These are phyloP conservation scores for Chloroceryle inda DNA, from an alignment of 2,797 vertebrate genomes.

Conservation along the genomic window DNA sequence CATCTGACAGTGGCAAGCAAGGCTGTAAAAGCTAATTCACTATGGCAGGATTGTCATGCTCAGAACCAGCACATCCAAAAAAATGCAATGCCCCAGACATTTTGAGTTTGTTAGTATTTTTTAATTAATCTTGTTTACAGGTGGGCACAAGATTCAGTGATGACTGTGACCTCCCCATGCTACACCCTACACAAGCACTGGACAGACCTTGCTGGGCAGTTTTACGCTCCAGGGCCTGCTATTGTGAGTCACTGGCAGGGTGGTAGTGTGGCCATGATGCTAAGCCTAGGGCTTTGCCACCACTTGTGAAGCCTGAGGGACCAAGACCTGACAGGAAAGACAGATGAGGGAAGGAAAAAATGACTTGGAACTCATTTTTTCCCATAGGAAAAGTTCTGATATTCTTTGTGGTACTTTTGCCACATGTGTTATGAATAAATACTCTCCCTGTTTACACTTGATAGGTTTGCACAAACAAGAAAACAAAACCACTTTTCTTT, in stretches of 20 bases:
- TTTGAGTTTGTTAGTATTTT: background rate
- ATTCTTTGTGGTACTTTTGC: background rate
- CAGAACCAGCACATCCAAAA: background rate
- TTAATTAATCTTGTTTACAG: background rate
- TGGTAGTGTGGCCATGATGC: rapidly evolving
- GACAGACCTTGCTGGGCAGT: background rate
- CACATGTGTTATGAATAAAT: background rate
- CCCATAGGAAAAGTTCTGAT: background rate
- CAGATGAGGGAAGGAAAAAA: background rate
- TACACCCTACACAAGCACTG: background rate
- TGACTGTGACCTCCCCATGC: background rate
- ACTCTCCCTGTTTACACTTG: background rate
- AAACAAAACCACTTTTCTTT: background rate
- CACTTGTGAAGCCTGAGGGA: background rate
- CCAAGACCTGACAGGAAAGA: background rate
- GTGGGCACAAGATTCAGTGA: rapidly evolving
- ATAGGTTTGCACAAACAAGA: background rate
- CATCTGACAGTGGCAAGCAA: background rate
- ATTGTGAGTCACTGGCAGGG: rapidly evolving
- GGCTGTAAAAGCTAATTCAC: background rate
- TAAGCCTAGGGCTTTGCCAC: background rate
- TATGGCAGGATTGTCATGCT: slow-evolving; percentile 1
- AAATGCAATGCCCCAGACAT: background rate
- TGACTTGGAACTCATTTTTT: background rate
- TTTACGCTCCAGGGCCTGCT: background rate